A percentile compares a stretch with the other conserved stretches of the same genome.
Conservation (phyloP, 1,140 invertebrate genomes). For the Temnothorax longispinosus region DNA sequence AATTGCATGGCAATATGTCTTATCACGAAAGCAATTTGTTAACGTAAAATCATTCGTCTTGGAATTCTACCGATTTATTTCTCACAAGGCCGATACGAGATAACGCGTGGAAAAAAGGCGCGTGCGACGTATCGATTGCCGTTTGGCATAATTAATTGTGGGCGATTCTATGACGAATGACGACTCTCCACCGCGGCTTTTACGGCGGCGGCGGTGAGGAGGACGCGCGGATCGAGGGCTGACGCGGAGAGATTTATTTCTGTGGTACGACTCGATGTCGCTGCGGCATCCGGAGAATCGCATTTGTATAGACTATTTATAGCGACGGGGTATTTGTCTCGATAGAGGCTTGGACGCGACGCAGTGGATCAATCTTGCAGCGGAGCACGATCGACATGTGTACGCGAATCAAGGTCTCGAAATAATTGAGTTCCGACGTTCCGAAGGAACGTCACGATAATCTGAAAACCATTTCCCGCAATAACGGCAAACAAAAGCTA, state of each 20-base stretch:
- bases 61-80: conserved; percentile 19
- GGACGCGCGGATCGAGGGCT: conserved; percentile 22
- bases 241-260: conserved; percentile 47
- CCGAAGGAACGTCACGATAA: not conserved
- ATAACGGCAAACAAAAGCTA: not conserved
- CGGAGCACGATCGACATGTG: not conserved
- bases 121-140: not conserved
- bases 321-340: conserved; percentile 51
- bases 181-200: not conserved
- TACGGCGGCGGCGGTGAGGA: not conserved
- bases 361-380: conserved; percentile 41
- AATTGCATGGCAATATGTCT: not conserved
- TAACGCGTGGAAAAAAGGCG: not conserved
- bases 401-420: conserved; percentile 1
- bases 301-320: conserved; percentile 55
- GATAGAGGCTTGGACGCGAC: conserved; percentile 30
- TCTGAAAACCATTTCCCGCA: not conserved
- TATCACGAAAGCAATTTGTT: conserved; percentile 43
- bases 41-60: not conserved
- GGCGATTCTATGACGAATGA: conserved; percentile 34
- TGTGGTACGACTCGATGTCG: conserved; percentile 45
- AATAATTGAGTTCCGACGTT: conserved; percentile 6
- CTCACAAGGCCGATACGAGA: not conserved
- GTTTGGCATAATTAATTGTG: conserved; percentile 46
- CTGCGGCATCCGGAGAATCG: conserved; percentile 50